Conservation (phyloP, 2,797 vertebrate genomes). For the Phaenicophaeus curvirostris region DNA sequence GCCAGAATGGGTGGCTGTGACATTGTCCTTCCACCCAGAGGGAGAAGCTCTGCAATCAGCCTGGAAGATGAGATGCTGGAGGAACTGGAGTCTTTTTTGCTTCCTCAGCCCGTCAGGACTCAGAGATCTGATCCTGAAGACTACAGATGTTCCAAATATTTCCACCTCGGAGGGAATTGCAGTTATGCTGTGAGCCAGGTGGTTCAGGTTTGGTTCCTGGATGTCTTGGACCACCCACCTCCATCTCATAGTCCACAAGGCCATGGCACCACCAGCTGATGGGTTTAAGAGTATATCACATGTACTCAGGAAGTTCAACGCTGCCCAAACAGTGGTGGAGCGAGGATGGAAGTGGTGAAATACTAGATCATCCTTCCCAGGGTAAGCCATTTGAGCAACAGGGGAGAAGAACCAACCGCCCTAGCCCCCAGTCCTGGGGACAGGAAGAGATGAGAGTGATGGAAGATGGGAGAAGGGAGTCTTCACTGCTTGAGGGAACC, state of each 20-base stretch:
- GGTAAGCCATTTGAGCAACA: not conserved
- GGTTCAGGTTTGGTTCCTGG: not conserved
- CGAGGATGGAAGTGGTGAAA: not conserved
- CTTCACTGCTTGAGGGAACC: not conserved
- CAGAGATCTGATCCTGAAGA: not conserved
- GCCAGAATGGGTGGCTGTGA: not conserved
- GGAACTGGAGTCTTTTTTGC: not conserved
- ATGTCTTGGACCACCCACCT: not conserved
- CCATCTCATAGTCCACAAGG: not conserved
- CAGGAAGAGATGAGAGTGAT: not conserved
- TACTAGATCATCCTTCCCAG: not conserved
- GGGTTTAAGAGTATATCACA: not conserved
- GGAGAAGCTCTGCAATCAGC: not conserved
- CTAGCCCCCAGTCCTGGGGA: not conserved
- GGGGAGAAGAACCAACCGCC: not conserved
- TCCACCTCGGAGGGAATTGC: not conserved
- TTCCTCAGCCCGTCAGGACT: not conserved
- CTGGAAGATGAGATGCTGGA: not conserved
- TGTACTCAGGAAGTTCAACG: no score
- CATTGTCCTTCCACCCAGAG: not conserved
- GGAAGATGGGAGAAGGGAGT: not conserved
- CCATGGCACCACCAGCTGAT: not conserved
- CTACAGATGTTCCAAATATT: not conserved
- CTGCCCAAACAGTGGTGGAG: not conserved
- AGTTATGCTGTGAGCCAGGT: fast-evolving